These are phyloP conservation scores for Cetoscarus ocellatus DNA, from an alignment of 2,797 vertebrate species.

Conservation along the genomic window DNA sequence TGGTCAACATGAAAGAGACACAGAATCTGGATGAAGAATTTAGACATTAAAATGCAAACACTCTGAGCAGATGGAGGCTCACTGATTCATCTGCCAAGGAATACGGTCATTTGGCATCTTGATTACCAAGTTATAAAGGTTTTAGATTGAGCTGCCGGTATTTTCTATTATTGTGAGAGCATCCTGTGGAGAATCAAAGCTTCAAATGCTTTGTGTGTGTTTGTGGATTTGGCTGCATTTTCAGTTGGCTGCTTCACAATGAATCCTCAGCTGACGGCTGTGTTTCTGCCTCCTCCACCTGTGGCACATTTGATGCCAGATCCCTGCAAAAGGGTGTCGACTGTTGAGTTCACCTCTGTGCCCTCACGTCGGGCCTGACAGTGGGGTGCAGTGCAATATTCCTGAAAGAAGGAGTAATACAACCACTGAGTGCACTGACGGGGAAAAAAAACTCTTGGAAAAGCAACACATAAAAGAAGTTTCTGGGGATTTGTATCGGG, in stretches of 20 bases:
- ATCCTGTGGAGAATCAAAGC: conserved; percentile 6
- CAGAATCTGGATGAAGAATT: not conserved
- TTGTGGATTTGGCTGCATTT: conserved; percentile 1
- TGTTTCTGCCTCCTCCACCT: conserved; percentile 20
- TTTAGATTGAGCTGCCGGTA: conserved; percentile 4
- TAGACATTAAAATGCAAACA: not conserved
- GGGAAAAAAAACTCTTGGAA: not conserved
- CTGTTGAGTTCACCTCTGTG: not conserved
- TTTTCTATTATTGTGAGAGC: conserved; percentile 2
- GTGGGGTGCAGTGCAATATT: not conserved
- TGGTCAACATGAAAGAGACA: not conserved
- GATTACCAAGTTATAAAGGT: conserved; percentile 7
- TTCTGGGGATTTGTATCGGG: conserved; percentile 26
- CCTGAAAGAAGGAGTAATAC: not conserved
- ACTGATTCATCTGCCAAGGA: conserved; percentile 10
- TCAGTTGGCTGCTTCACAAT: not conserved
- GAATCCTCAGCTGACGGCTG: conserved; percentile 19
- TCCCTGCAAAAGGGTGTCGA: not conserved
- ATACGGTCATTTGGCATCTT: conserved; percentile 7
- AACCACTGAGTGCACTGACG: not conserved
- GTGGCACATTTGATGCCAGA: conserved; percentile 8
- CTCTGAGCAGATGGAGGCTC: not conserved
- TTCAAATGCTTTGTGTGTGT: conserved; percentile 1
- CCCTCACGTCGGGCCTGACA: conserved; percentile 7
- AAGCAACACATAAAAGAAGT: conserved; percentile 14